Evolutionary conservation across 2,888 invertebrate species (phyloP), one percentile per base, ranked within the genome.

Genomic region (Rugalucina vietnamica): DNA sequence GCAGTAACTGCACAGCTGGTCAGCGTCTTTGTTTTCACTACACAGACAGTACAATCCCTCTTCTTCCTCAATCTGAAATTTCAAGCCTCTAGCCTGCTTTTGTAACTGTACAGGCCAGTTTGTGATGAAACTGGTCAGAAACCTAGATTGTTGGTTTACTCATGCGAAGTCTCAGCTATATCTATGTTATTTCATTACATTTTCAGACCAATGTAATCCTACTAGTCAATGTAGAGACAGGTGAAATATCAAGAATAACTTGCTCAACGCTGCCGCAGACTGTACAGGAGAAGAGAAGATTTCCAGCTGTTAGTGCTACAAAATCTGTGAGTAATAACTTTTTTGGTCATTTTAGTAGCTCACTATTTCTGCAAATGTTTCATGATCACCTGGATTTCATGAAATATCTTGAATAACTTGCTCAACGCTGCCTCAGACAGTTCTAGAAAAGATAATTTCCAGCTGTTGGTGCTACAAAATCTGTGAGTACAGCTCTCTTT

Each of bases 181-280:
- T n/a, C 29, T 72, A 34, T 34, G 37, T 72, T 14, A 24, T 27
- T 18, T 74, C n/a, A 24, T 49, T 14, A 57, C 50, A 39, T 34
- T 88, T 90, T 14, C 89, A 94, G 94, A 93, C 92, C 8, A 94
- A 94, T 85, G 91, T 91, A 0, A 80, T 94, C 2, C 83, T 94
- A 83, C 86, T 86, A 69, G 87, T 94, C 18, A 94, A 94, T 85
- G 91, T 89, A 50, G 93, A 93, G 84, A 93, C 87, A 12, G 94
- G 94, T 0, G 91, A 93, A 76, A 85, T 94, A 1, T 87, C 87
- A 2, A 86, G 94, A 12, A 76, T 94, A 18, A 86, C 92, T 21
- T 87, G 90, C 27, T 76, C 86, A 4, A 88, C 89, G 1, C 76
- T 94, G 37, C 91, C 94, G 14, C 93, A 93, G 77, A 90, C 91